phyloP scores from a whole-genome alignment of 2,888 invertebrate species.

The Drosophila crucigera region DNA sequence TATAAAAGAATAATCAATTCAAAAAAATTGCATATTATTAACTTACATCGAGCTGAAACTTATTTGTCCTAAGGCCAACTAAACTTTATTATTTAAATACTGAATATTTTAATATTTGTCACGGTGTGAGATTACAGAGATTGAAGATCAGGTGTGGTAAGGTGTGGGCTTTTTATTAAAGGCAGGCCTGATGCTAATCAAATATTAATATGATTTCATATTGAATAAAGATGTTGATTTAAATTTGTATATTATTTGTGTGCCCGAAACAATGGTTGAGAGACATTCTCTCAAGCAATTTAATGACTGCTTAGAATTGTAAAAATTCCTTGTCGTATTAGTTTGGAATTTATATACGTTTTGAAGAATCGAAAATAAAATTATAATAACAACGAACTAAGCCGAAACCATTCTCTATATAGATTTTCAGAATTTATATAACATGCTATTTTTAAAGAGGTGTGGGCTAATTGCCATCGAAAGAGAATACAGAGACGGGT shows the following conservation, averaged over 20 bases:
- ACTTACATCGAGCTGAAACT: neutral
- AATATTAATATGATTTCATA: neutral
- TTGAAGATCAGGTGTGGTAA: neutral
- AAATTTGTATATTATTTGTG: neutral
- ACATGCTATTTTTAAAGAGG: neutral
- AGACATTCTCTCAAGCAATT: neutral
- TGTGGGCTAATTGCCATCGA: constrained; percentile 5
- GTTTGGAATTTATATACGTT: neutral
- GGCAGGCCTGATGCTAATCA: neutral
- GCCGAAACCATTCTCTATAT: neutral
- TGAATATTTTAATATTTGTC: neutral
- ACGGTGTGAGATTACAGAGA: neutral
- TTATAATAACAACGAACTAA: neutral
- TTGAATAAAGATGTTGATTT: neutral
- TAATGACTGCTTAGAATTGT: neutral
- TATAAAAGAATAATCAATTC: neutral
- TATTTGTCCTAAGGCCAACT: neutral
- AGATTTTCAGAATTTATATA: neutral
- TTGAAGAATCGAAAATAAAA: neutral
- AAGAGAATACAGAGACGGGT: neutral
- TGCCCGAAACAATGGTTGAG: neutral
- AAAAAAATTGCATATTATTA: neutral
- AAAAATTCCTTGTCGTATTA: neutral
- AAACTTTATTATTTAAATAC: neutral
- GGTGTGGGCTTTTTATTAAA: neutral